These are phyloP conservation scores for Sthenelais limicola DNA, from an alignment of 2,888 invertebrate genomes.

Conservation along the genomic window DNA sequence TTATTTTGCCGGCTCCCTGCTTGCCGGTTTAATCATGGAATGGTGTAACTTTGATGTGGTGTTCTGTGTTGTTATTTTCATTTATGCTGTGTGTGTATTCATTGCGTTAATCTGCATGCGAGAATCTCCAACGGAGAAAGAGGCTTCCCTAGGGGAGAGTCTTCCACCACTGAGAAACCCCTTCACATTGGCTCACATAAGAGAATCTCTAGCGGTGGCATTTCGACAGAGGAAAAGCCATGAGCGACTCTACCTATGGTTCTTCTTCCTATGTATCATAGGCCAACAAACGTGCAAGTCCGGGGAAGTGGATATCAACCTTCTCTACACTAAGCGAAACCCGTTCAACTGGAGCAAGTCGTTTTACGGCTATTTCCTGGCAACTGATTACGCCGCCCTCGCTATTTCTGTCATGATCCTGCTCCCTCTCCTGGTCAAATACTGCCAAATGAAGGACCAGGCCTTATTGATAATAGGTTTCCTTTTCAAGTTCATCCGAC, in stretches of 20 bases:
- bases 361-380: constrained; percentile 68
- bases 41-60: constrained; percentile 52
- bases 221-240: constrained; percentile 54
- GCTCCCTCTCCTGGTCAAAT: constrained; percentile 64
- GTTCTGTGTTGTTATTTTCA: constrained; percentile 59
- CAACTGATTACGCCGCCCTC: constrained; percentile 69
- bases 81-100: constrained; percentile 62
- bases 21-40: constrained; percentile 60
- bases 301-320: constrained; percentile 69
- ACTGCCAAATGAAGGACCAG: constrained; percentile 61
- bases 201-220: constrained; percentile 60
- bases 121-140: neutral
- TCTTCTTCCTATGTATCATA: constrained; percentile 60
- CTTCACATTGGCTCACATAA: constrained; percentile 50
- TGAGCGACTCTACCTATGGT: constrained; percentile 56
- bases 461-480: constrained; percentile 65
- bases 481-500: constrained; percentile 63
- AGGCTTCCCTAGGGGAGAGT: neutral
- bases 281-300: constrained; percentile 65
- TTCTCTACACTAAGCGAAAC: constrained; percentile 65
- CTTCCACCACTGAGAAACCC: constrained; percentile 13
- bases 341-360: constrained; percentile 67
- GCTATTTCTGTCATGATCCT: constrained; percentile 66
- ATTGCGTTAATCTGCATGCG: constrained; percentile 55
- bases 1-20: constrained; percentile 66